phyloP scores from a whole-genome alignment of 1,140 invertebrate species.

The Atopsyche davidsoni region DNA sequence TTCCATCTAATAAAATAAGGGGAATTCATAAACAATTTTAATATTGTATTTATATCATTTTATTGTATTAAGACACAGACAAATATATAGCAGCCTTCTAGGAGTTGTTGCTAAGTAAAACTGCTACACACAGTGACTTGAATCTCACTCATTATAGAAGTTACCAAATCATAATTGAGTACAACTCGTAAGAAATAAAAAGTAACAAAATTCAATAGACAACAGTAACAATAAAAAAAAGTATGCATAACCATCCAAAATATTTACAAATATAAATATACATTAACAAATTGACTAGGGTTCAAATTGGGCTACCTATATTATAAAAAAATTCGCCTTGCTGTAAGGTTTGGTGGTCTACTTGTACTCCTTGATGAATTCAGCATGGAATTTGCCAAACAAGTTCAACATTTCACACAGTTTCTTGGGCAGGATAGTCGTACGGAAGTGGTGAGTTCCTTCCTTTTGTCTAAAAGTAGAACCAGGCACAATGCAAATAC shows the following conservation, averaged over 20 bases:
- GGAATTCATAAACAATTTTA: background rate
- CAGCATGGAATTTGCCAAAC: constrained; percentile 79
- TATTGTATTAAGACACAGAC: too few species aligned
- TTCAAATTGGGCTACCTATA: too few species aligned
- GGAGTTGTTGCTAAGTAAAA: background rate
- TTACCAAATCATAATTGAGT: too few species aligned
- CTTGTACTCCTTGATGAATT: constrained; percentile 78
- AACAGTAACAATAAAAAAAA: too few species aligned
- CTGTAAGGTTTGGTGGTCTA: too few species aligned
- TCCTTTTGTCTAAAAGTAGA: constrained; percentile 91
- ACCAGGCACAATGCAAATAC: constrained; percentile 83
- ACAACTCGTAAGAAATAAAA: too few species aligned
- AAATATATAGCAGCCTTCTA: background rate
- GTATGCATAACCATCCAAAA: too few species aligned
- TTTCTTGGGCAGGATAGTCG: constrained; percentile 82
- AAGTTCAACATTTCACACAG: constrained; percentile 80
- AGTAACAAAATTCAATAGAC: too few species aligned
- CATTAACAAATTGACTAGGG: too few species aligned
- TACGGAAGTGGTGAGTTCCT: constrained; percentile 92
- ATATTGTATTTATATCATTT: background rate
- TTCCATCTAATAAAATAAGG: too few species aligned
- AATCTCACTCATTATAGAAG: background rate
- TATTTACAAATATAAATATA: too few species aligned
- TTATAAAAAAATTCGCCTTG: too few species aligned
- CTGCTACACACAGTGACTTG: background rate